Evolutionary conservation across 2,113 vertebrate genomes (phyloP).

Genomic region (Oceanodroma tethys): DNA sequence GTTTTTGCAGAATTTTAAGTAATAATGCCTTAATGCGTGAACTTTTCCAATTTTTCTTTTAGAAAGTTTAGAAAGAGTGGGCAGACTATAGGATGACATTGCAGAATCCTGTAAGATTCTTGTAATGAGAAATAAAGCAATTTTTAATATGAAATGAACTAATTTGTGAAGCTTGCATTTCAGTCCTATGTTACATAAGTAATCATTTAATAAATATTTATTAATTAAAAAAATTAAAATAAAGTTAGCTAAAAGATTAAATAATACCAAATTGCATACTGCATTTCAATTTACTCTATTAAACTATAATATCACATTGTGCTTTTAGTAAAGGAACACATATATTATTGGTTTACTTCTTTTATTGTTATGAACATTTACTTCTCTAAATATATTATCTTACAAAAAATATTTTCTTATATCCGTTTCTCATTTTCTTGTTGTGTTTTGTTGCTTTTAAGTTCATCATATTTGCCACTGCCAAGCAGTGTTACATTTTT

Average conservation of each 20-base stretch:
- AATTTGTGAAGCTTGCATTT: slow-evolving; percentile 5
- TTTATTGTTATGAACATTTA: not conserved
- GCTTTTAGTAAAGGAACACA: not conserved
- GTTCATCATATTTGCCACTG: not conserved
- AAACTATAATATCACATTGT: not conserved
- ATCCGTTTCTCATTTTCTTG: not conserved
- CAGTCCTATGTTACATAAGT: not conserved
- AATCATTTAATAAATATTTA: not conserved
- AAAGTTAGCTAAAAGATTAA: not conserved
- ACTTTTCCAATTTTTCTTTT: not conserved
- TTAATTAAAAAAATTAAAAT: not conserved
- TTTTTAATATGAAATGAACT: not conserved
- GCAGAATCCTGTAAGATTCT: not conserved
- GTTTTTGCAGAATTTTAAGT: not conserved
- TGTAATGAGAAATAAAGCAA: not conserved
- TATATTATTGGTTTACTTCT: not conserved
- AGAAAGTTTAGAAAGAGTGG: not conserved
- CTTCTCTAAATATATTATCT: not conserved
- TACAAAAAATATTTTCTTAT: not conserved
- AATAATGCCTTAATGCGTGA: not conserved
- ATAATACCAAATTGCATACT: not conserved
- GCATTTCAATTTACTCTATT: slow-evolving; percentile 9
- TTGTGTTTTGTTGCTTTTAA: not conserved
- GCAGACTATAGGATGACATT: not conserved
- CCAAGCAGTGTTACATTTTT: not conserved